Evolutionary conservation across 2,888 invertebrate genomes (phyloP), one percentile per base, ranked within the genome.

Genomic region (Periphyllus acericola): DNA sequence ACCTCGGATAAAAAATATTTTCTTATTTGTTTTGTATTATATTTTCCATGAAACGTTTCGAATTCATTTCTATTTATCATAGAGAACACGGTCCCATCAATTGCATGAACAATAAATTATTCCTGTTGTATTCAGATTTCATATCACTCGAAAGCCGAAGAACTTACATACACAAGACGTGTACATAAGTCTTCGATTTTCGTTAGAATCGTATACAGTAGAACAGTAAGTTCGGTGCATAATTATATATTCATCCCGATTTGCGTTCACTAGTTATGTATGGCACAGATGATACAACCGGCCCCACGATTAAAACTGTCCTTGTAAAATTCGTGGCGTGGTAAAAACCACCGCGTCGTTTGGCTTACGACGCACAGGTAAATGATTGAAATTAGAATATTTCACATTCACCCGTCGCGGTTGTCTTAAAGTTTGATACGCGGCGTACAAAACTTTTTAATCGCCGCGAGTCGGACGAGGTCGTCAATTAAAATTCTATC

Each of bases 401-500:
- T 74, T 83, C 11, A 29, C 55, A n/a, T 83, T 79, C 52, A 68
- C 11, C 1, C 66, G 9, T 34, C 32, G 32, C 46, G 46, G 60
- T 14, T 46, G 14, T 25, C 75, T 85, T 19, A 3, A 71, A 71
- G 40, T 85, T 66, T n/a, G 68, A 78, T 68, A 46, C 46, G 46
- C 14, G 46, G 46, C 25, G 17, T 32, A 46, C 46, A 34, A 85
- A 85, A 85, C 68, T 85, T 85, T 85, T 79, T 85, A 85, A 78
- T 52, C 78, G 78, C 32, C n/a, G 19, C 1, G 36, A 74, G 60
- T 29, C 21, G 36, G 40, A 32, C 83, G 17, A 29, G 55, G 36
- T 46, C n/a, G 79, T 79, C 85, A 79, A 86, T 86, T 86, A 79
- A 86, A 79, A 86, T 86, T 86, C 85, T 78, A 79, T 71, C 29